Evolutionary conservation across 2,797 vertebrate species (phyloP), one percentile per base, ranked within the genome.

Genomic region (Vespertilio murinus): DNA sequence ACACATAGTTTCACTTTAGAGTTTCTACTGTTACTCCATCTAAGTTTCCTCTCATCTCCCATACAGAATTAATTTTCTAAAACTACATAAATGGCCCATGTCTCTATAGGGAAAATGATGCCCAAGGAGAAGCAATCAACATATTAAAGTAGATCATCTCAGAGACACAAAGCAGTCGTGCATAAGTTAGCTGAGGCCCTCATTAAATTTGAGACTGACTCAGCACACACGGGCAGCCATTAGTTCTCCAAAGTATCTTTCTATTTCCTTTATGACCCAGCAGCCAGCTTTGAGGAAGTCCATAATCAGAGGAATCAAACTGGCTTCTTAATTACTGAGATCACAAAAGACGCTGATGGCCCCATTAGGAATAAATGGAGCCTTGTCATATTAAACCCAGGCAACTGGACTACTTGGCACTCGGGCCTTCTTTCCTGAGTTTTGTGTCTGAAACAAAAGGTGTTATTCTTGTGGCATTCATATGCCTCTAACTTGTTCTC

Each of bases 271-370:
- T 95, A 97, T 96, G 52, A 95, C 79, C 94, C 93, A 61, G 85
- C 64, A 92, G 82, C 22, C 83, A 95, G 85, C 88, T 95, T 94
- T 96, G 88, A 96, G 42, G 79, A 92, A 86, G 92, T 82, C 89
- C 90, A 93, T 96, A 95, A 95, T 95, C 88, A 95, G 84, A 97
- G 70, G 84, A 96, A 56, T 93, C 81, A 96, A 96, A 95, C 79
- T 88, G 88, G 54, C 67, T 93, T 92, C 85, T 96, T 96, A 97
- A 94, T 95, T 96, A 96, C 74, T 88, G 71, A 80, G 73, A 94
- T 93, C 81, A 90, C 90, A 97, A 82, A 96, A 85, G 23, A 54
- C 54, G 1, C 40, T 94, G 84, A 96, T 95, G 65, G 78, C 71
- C 38, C 88, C 95, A 93, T 95, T 95, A 96, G 81, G 93, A 95